A percentile compares a stretch with the other conserved stretches of the same genome.
These are phyloP conservation scores for Drosophila sproati DNA, from an alignment of 1,140 invertebrate genomes.

Conservation along the genomic window DNA sequence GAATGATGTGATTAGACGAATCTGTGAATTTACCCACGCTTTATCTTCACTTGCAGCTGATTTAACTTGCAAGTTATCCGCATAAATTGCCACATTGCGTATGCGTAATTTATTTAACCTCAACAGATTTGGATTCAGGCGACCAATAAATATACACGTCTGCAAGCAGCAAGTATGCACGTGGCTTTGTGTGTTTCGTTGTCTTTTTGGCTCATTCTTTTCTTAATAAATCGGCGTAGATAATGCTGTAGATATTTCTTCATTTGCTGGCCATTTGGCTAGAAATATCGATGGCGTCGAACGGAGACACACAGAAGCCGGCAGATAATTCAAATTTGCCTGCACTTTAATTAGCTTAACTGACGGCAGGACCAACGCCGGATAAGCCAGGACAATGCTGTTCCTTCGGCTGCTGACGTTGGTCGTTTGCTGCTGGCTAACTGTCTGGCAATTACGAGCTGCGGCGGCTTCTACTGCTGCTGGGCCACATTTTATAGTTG, in stretches of 20 bases:
- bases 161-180: neutral
- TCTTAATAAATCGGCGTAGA: slow-evolving; percentile 42
- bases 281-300: slow-evolving; percentile 50
- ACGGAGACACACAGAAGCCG: slow-evolving; percentile 36
- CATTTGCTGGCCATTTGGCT: slow-evolving; percentile 45
- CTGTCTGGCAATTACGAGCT: slow-evolving; percentile 62
- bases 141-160: slow-evolving; percentile 25
- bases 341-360: slow-evolving; percentile 78
- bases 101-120: slow-evolving; percentile 54
- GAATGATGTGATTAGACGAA: slow-evolving; percentile 10
- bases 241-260: slow-evolving; percentile 45
- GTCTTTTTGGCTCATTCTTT: slow-evolving; percentile 15
- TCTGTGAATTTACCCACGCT: slow-evolving; percentile 14
- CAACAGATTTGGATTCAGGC: slow-evolving; percentile 23
- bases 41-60: slow-evolving; percentile 45
- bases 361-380: slow-evolving; percentile 25
- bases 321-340: slow-evolving; percentile 73
- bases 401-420: slow-evolving; percentile 49
- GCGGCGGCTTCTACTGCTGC: neutral
- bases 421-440: slow-evolving; percentile 46
- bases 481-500: slow-evolving; percentile 30
- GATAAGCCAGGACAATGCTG: slow-evolving; percentile 20
- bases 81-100: slow-evolving; percentile 60
- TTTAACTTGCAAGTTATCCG: slow-evolving; percentile 37
- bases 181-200: neutral